Conservation (phyloP, 2,888 invertebrate genomes). For the Hydraecia micacea region DNA sequence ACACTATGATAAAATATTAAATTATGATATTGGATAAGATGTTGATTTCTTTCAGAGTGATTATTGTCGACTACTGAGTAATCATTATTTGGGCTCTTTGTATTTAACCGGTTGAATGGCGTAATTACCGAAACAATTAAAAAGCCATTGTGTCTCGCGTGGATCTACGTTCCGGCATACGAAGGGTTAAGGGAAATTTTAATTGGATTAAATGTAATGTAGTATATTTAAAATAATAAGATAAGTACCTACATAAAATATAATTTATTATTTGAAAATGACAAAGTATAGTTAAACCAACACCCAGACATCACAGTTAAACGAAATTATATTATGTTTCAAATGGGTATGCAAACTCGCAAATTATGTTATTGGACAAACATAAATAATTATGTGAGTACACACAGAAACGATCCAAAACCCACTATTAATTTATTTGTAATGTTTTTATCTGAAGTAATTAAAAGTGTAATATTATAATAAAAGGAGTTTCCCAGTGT, state of each 20-base stretch:
- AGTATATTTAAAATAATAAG: background rate
- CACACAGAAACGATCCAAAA: constrained; percentile 53
- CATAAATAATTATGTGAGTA: constrained; percentile 60
- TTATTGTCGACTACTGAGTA: background rate
- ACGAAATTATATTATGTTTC: constrained; percentile 68
- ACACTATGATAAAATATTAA: background rate
- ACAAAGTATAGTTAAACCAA: constrained; percentile 80
- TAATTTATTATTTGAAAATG: constrained; percentile 81
- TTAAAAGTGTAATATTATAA: constrained; percentile 15
- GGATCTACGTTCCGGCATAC: no score
- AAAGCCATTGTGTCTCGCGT: no score
- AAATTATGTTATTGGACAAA: constrained; percentile 63
- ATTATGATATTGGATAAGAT: background rate
- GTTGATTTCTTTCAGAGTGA: background rate
- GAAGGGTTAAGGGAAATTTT: background rate
- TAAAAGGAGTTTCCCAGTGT: background rate
- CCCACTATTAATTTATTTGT: constrained; percentile 53
- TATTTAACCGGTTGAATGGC: no score
- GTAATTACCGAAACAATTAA: no score
- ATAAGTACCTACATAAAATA: background rate
- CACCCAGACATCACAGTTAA: constrained; percentile 87
- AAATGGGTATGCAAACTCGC: constrained; percentile 68
- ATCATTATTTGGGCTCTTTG: background rate
- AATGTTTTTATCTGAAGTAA: constrained; percentile 52
- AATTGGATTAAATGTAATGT: background rate